Base-by-base conservation (phyloP, 2,113 vertebrate species). In the Diadophis punctatus region DNA sequence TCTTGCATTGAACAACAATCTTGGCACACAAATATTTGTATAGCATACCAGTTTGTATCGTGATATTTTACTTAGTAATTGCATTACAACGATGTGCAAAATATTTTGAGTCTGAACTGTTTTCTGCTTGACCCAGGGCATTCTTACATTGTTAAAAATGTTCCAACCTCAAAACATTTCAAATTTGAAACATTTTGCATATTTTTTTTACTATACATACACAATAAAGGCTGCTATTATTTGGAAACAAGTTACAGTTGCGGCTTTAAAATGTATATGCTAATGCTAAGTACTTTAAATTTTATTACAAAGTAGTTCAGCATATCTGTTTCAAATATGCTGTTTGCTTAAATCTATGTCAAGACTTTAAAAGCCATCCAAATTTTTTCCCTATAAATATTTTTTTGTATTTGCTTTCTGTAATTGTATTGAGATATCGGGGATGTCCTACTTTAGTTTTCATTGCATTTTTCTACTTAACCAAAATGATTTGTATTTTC, bases 281-380 rank as follows among this genome's bases (percentile, higher is more conserved):
- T 39, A 43, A 56, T 0, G 30, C 18, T 91, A 86, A 80, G 43
- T 46, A 8, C 52, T 0, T 90, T 53, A 80, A 53, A 91, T 94
- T 80, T 0, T 43, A 90, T 84, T 93, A 22, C 20, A 94, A 86
- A 53, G n/a, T 94, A 90, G 90, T 58, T 14, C 92, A n/a, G 88
- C 52, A 53, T 95, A 92, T 80, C 22, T 39, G 93, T 39, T 18
- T 48, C 86, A 94, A 94, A 94, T 94, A 74, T 94, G 89, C 91
- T 49, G 8, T 89, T 7, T 8, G 22, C 39, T 94, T 53, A 68
- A 85, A 92, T 94, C 20, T 43, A 27, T 85, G 30, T n/a, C 5
- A 16, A 91, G 30, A 46, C 49, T 90, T 90, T 74, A 56, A 87
- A 49, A 34, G 46, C 48, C 53, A 89, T 53, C 48, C 49, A 49